Percentiles rank a stretch among this genome's conserved stretches.
phyloP scores from a whole-genome alignment of 2,113 vertebrate species.

The Takifugu flavidus region DNA sequence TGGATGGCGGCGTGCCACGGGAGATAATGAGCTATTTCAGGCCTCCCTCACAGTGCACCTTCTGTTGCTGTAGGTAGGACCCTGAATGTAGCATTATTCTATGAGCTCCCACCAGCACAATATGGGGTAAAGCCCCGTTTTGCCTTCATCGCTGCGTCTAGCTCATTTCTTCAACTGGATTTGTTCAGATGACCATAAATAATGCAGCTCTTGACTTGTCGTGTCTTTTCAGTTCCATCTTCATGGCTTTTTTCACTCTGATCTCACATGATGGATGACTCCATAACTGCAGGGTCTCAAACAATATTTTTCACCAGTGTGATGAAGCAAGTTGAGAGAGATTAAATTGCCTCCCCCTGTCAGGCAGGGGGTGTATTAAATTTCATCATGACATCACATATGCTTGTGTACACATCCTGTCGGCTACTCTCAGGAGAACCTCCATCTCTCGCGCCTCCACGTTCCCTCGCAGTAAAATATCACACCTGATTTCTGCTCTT shows the following conservation, averaged over 20 bases:
- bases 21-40: slow-evolving; percentile 63
- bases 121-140: slow-evolving; percentile 21
- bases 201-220: slow-evolving; percentile 28
- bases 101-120: slow-evolving; percentile 20
- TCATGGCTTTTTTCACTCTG: slow-evolving; percentile 9
- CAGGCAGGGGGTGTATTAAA: slow-evolving; percentile 19
- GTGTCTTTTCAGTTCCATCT: slow-evolving; percentile 4
- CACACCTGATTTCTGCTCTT: slow-evolving; percentile 11
- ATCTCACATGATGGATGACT: slow-evolving; percentile 16
- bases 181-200: slow-evolving; percentile 40
- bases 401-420: neutral
- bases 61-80: slow-evolving; percentile 32
- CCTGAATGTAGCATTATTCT: slow-evolving; percentile 19
- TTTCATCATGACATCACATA: slow-evolving; percentile 9
- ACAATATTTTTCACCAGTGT: slow-evolving; percentile 6
- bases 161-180: slow-evolving; percentile 6
- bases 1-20: slow-evolving; percentile 32
- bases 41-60: slow-evolving; percentile 35
- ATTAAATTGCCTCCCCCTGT: slow-evolving; percentile 18
- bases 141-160: slow-evolving; percentile 15
- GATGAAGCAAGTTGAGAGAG: slow-evolving; percentile 11
- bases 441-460: slow-evolving; percentile 6
- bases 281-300: slow-evolving; percentile 8
- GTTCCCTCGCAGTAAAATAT: slow-evolving; percentile 17
- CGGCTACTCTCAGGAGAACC: slow-evolving; percentile 2